Evolutionary conservation across 1,140 invertebrate species (phyloP).

Genomic region (Triops longicaudatus): DNA sequence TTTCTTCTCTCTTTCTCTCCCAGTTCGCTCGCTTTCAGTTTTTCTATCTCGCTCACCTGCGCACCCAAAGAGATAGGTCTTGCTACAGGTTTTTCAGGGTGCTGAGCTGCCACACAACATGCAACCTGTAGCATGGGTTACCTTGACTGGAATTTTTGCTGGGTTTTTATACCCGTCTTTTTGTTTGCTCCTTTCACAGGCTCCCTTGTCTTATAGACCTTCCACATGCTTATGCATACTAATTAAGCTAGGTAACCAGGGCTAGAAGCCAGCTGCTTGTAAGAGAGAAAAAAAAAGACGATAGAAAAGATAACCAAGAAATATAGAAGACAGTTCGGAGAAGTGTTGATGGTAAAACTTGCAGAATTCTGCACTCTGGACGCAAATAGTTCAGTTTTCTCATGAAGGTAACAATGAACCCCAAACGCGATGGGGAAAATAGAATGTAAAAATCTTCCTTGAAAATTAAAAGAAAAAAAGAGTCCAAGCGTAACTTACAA

Average conservation of each 20-base stretch:
- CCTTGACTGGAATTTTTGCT: conserved; percentile 9
- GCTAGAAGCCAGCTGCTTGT: not conserved
- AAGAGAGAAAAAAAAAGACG: not conserved
- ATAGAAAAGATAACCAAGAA: not conserved
- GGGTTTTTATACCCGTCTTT: not conserved
- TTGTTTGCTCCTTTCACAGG: not conserved
- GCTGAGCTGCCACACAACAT: conserved; percentile 8
- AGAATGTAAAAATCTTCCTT: too few relatives aligned
- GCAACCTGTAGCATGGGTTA: conserved; percentile 2
- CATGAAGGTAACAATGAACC: too few relatives aligned
- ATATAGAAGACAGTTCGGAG: not conserved
- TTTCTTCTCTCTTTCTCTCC: not conserved
- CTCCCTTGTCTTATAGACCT: conserved; percentile 6
- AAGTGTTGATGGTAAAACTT: not conserved
- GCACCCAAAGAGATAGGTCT: not conserved
- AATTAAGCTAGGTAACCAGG: not conserved
- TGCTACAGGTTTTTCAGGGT: conserved; percentile 1
- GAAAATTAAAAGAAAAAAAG: not conserved
- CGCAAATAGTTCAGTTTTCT: too few relatives aligned
- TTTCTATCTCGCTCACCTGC: not conserved
- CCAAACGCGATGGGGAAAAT: too few relatives aligned
- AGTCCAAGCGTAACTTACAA: not conserved
- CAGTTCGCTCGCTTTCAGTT: too few relatives aligned
- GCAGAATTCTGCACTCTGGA: not conserved
- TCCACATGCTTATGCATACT: conserved; percentile 15